A percentile compares a stretch with the other conserved stretches of the same genome.
Conservation (phyloP, 30 jellyfish, hydroid and myxozoan genomes). For the Turritopsis rubra region DNA sequence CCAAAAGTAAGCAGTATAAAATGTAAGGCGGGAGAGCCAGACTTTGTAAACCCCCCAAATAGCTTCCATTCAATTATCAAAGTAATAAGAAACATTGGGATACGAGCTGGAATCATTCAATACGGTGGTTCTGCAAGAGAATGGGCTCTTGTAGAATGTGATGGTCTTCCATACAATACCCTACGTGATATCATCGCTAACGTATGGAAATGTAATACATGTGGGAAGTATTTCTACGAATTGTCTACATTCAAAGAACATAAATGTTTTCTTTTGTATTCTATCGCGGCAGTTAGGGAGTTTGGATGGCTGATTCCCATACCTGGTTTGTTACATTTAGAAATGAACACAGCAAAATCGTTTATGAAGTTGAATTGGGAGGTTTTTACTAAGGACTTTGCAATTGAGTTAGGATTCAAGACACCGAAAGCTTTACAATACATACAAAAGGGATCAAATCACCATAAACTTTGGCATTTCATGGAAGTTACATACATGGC, state of each 20-base stretch:
- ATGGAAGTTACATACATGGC: slow-evolving; percentile 22
- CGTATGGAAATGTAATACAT: slow-evolving; percentile 15
- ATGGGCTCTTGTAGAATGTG: slow-evolving; percentile 31
- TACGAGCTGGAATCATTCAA: slow-evolving; percentile 29
- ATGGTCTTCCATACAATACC: slow-evolving; percentile 19
- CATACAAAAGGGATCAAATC: slow-evolving; percentile 20
- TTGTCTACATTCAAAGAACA: slow-evolving; percentile 11
- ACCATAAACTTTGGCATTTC: slow-evolving; percentile 36
- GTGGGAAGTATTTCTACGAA: slow-evolving; percentile 4
- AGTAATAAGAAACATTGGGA: slow-evolving; percentile 33
- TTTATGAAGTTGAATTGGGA: slow-evolving; percentile 24
- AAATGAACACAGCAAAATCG: slow-evolving; percentile 23
- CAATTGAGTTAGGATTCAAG: not conserved
- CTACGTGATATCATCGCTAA: slow-evolving; percentile 24
- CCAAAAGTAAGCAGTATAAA: not conserved
- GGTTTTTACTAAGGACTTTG: not conserved
- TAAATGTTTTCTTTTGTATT: not conserved
- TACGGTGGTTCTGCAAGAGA: slow-evolving; percentile 27
- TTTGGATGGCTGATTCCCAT: slow-evolving; percentile 31
- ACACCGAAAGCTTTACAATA: slow-evolving; percentile 12
- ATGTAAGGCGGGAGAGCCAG: slow-evolving; percentile 37
- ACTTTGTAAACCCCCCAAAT: slow-evolving; percentile 33
- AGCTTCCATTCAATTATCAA: slow-evolving; percentile 5
- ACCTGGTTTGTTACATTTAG: slow-evolving; percentile 20
- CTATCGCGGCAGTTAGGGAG: slow-evolving; percentile 5